Base-by-base conservation (phyloP, 2,888 invertebrate species). In the Drosophila birchii region DNA sequence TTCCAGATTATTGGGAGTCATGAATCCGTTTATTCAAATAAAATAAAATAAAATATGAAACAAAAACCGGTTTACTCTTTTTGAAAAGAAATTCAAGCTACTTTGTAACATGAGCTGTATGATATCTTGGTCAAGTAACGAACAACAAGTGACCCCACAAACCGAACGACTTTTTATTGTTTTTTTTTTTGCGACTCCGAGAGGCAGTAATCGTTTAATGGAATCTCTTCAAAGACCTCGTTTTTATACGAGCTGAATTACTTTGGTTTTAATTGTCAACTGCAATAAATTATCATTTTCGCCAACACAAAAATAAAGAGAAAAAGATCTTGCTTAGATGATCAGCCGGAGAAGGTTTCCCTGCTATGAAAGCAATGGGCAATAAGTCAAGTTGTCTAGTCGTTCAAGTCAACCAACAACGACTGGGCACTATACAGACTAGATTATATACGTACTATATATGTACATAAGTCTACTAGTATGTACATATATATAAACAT, bases 201-300 rank as follows among this genome's bases (percentile, higher is more conserved):
- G 34, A 54, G 20, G 39, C 11, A 39, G 29, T 54, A 55, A 47
- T 47, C 47, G 26, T 43, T 39, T 64, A 67, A 70, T 70, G 53
- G 41, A 56, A 68, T 67, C 67, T 67, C 23, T 67, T 23, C 47
- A 9, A 38, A 49, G 56, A 51, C 36, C 18, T 63, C 56, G 23
- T 16, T 44, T 43, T 39, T 32, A 43, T 18, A 49, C 53, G 39
- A 41, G 70, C 47, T 63, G 16, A 45, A 44, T 38, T 64, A 55
- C 60, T 74, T 79, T 72, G 39, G 29, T 14, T 58, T 66, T 73
- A 80, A 77, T 77, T 75, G 58, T 56, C 49, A 62, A 70, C 56
- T 60, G 54, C 51, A 54, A 75, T 79, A 74, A 82, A 77, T 80
- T 73, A 47, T 58, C 70, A 82, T 77, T 75, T 70, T 62, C 60